Conservation (phyloP, 2,113 vertebrate species). For the Spheniscus mendiculus region DNA sequence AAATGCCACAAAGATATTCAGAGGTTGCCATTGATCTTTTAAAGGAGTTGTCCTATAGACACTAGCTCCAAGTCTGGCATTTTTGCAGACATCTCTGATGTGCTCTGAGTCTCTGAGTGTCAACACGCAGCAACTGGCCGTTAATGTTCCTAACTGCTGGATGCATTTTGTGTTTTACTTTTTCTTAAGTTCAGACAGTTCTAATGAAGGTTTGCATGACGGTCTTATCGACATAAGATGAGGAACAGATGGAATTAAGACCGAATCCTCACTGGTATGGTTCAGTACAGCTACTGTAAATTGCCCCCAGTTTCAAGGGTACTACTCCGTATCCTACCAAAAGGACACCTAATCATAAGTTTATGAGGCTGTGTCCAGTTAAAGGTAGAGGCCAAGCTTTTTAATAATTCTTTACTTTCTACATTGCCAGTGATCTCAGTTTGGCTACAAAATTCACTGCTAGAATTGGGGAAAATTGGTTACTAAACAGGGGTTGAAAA, state of each 20-base stretch:
- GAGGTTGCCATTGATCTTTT: neutral
- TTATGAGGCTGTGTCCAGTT: neutral
- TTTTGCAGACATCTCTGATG: neutral
- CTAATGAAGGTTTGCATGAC: neutral
- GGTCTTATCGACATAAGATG: neutral
- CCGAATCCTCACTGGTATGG: neutral
- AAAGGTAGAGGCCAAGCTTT: neutral
- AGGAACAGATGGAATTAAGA: neutral
- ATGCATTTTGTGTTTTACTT: neutral
- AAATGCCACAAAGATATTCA: neutral
- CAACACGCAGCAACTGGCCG: rapidly evolving
- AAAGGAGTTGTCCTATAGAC: neutral
- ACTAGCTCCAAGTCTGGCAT: neutral
- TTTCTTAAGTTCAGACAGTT: neutral
- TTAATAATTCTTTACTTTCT: neutral
- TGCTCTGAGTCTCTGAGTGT: neutral
- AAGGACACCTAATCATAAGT: neutral
- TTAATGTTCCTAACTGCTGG: neutral
- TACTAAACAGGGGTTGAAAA: neutral
- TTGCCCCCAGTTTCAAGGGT: neutral
- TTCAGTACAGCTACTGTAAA: neutral
- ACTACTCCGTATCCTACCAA: neutral
- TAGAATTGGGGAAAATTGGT: neutral
- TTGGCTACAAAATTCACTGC: neutral
- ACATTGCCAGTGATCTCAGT: neutral